Evolutionary conservation across 2,797 vertebrate species (phyloP).

Genomic region (Rhinophrynus dorsalis): DNA sequence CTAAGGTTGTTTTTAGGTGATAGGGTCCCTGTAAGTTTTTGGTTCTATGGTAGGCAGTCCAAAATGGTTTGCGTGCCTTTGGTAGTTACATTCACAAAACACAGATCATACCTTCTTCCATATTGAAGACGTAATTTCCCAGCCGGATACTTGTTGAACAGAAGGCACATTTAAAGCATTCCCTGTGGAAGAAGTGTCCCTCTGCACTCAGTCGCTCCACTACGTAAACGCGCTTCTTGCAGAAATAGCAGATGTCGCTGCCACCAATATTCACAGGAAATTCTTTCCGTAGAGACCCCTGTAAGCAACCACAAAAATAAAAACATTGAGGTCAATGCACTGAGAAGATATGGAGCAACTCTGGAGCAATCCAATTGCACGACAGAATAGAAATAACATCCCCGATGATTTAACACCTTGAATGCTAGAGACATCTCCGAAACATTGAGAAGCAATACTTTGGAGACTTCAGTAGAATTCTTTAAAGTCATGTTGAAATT

Average conservation of each 20-base stretch:
- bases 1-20: too few relatives aligned
- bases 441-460: too few relatives aligned
- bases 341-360: too few relatives aligned
- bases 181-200: slow-evolving; percentile 92
- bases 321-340: too few relatives aligned
- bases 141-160: slow-evolving; percentile 82
- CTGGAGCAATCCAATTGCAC: too few relatives aligned
- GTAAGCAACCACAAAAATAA: too few relatives aligned
- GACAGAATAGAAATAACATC: too few relatives aligned
- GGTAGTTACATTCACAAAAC: neutral
- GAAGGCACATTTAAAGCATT: slow-evolving; percentile 90
- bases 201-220: slow-evolving; percentile 91
- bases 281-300: slow-evolving; percentile 78
- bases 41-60: neutral
- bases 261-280: slow-evolving; percentile 82
- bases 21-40: too few relatives aligned
- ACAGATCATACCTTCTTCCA: slow-evolving; percentile 83
- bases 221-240: slow-evolving; percentile 88
- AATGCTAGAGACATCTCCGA: too few relatives aligned
- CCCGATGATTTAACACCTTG: too few relatives aligned
- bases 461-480: too few relatives aligned
- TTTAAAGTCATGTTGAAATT: too few relatives aligned
- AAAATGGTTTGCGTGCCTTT: neutral
- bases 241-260: slow-evolving; percentile 86
- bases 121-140: slow-evolving; percentile 85